Base-by-base conservation (phyloP, 1,140 invertebrate species). In the Scylla paramamosain region DNA sequence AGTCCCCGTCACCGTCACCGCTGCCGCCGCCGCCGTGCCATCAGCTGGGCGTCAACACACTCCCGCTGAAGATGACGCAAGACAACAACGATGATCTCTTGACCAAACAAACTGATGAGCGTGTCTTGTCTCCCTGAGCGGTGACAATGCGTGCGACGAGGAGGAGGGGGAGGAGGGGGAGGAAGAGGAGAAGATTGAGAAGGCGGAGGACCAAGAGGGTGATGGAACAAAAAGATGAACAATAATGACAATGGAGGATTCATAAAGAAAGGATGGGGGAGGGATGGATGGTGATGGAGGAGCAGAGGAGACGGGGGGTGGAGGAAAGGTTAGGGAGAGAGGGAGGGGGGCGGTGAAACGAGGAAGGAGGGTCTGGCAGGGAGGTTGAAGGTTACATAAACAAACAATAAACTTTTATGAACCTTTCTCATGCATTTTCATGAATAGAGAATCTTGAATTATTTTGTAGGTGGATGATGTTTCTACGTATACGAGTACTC, bases 161-260 rank as follows among this genome's bases (percentile, higher is more conserved):
- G 10, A 77, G 20, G 10, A 77, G 20, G 10, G n/a, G 67, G 67
- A 77, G n/a, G 67, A n/a, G 67, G 67, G n/a, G 67, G 67, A 77
- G 67, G 67, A 25, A 20, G 67, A 77, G 67, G 67, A 77, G 67
- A 20, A 77, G 20, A 16, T 2, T 0, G 25, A 77, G 67, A 20
- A 8, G 67, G 67, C 1, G 67, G 8, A 3, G 67, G 67, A 77
- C 0, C 4, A n/a, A 77, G 25, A 77, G 10, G 10, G 20, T 3
- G 59, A 67, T 20, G 59, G 59, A 10, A 25, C 7, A 48, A 20
- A 8, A 59, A n/a, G 67, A 77, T 77, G 67, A 77, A n/a, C 67
- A 77, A 77, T 77, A 77, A 77, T 77, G 67, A 77, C 67, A 77
- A 77, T 77, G 67, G 67, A 77, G 67, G 67, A 77, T 77, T 77